Conservation (phyloP, 2,888 invertebrate genomes). For the Germaria angustata region DNA sequence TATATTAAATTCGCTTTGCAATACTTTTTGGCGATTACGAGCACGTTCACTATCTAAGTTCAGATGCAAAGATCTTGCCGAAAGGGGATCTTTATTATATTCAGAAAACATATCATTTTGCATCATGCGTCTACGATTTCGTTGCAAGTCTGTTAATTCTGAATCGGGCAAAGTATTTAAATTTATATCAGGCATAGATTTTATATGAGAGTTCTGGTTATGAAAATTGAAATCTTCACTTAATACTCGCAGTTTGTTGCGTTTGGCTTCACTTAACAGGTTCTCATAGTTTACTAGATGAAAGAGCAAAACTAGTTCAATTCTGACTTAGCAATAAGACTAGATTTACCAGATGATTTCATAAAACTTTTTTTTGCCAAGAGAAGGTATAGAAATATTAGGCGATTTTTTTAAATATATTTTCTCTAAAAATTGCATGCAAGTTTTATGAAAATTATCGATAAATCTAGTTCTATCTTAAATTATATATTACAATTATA, state of each 20-base stretch:
- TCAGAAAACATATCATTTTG: slow-evolving; percentile 73
- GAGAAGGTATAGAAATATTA: no score
- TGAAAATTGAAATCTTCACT: slow-evolving; percentile 83
- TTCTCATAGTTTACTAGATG: slow-evolving; percentile 41
- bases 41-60: slow-evolving; percentile 72
- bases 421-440: no score
- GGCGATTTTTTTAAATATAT: no score
- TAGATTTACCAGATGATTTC: not conserved
- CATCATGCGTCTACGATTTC: slow-evolving; percentile 78
- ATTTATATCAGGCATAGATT: slow-evolving; percentile 71
- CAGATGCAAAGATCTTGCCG: slow-evolving; percentile 69
- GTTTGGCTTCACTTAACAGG: slow-evolving; percentile 82
- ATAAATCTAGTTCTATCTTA: no score
- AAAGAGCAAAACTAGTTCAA: not conserved
- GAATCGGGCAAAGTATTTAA: slow-evolving; percentile 69
- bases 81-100: slow-evolving; percentile 69
- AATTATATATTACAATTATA: no score
- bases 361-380: no score
- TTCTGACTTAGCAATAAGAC: not conserved
- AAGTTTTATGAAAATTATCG: no score
- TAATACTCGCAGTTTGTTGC: slow-evolving; percentile 83
- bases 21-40: slow-evolving; percentile 71
- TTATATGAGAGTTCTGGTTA: slow-evolving; percentile 23
- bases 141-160: slow-evolving; percentile 76
- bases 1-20: slow-evolving; percentile 73